Evolutionary conservation across 2,797 vertebrate species (phyloP).

Genomic region (Lepilemur septentrionalis): DNA sequence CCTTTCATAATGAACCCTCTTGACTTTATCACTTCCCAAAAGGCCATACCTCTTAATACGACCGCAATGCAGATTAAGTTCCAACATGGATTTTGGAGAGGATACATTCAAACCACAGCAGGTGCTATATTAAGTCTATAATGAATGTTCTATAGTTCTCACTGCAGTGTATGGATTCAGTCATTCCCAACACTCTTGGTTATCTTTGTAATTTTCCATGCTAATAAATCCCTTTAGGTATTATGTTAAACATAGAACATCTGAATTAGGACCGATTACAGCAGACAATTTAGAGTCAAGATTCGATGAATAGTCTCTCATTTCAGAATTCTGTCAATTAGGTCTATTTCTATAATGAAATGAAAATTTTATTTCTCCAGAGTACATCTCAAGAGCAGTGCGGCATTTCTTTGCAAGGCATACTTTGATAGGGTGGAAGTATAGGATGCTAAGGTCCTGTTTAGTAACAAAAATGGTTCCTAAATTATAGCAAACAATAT

Average conservation of each 20-base stretch:
- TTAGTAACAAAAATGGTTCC: background rate
- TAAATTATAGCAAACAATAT: background rate
- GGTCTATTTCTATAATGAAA: background rate
- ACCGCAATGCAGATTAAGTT: background rate
- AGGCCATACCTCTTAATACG: background rate
- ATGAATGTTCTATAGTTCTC: background rate
- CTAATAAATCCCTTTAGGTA: background rate
- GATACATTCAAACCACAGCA: background rate
- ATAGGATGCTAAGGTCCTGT: background rate
- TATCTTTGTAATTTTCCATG: background rate
- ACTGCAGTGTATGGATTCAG: background rate
- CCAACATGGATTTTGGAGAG: background rate
- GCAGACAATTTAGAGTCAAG: background rate
- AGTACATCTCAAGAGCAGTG: background rate
- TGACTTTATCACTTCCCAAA: background rate
- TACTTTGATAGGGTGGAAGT: background rate
- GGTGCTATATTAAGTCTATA: background rate
- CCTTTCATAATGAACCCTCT: background rate
- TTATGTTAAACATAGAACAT: background rate
- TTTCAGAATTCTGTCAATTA: background rate
- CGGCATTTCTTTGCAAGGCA: background rate
- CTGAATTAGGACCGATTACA: background rate
- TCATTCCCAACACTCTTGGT: background rate
- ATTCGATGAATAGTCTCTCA: background rate
- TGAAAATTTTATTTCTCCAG: background rate